Evolutionary conservation across 2,797 vertebrate genomes (phyloP).

Genomic region (Poeciliopsis gracilis): DNA sequence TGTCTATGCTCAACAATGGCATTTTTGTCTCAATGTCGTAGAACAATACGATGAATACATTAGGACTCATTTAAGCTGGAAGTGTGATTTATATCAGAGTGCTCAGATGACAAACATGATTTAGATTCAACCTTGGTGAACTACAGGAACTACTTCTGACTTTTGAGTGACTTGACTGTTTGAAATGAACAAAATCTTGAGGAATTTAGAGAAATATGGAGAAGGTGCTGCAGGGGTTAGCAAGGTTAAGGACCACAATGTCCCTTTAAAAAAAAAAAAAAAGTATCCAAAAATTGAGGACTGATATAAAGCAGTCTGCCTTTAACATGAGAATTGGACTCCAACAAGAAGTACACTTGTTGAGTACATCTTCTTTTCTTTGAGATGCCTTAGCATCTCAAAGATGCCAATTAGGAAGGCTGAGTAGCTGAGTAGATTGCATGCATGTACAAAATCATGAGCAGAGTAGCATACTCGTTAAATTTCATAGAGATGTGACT

Average conservation of each 20-base stretch:
- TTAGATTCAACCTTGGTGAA: neutral
- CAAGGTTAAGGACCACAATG: slow-evolving; percentile 32
- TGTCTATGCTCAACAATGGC: neutral
- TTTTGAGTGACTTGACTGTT: neutral
- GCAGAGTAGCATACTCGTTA: slow-evolving; percentile 46
- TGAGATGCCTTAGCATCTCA: slow-evolving; percentile 34
- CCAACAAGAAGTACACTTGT: slow-evolving; percentile 62
- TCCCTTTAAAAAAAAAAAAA: neutral
- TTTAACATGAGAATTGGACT: slow-evolving; percentile 63
- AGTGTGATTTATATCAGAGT: neutral
- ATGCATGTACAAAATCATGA: slow-evolving; percentile 54
- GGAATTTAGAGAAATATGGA: slow-evolving; percentile 12
- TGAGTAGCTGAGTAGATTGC: slow-evolving; percentile 50
- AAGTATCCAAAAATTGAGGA: slow-evolving; percentile 43
- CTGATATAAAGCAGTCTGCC: slow-evolving; percentile 39
- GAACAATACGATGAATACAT: neutral
- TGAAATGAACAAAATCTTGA: neutral
- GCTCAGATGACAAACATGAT: neutral
- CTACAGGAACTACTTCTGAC: neutral
- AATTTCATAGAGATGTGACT: slow-evolving; percentile 50
- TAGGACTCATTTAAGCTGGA: neutral
- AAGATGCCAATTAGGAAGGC: slow-evolving; percentile 53
- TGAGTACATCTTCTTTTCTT: slow-evolving; percentile 55
- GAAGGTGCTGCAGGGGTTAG: slow-evolving; percentile 9
- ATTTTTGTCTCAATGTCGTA: neutral